Evolutionary conservation across 1,140 invertebrate genomes (phyloP).

Genomic region (Bombus confusus): DNA sequence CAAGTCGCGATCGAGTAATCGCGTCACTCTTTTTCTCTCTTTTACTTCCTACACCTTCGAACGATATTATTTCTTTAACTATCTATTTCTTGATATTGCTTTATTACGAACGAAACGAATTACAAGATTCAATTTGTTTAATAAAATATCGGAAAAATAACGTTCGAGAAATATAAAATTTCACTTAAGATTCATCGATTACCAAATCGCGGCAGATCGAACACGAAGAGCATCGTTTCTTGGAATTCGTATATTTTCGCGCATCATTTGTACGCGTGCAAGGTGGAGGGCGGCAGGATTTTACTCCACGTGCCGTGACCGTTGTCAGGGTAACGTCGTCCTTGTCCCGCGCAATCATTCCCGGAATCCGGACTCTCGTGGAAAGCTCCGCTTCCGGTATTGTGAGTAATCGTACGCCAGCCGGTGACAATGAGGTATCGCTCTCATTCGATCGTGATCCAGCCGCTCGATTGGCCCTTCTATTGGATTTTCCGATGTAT

Average conservation of each 20-base stretch:
- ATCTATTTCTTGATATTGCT: too few relatives aligned
- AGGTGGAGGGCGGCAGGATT: background rate
- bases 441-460: background rate
- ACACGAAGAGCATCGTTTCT: background rate
- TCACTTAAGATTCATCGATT: background rate
- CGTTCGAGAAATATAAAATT: background rate
- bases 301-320: slow-evolving; percentile 76
- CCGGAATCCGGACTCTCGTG: slow-evolving; percentile 63
- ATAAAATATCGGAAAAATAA: too few relatives aligned
- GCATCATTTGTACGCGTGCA: too few relatives aligned
- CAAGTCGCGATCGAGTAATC: too few relatives aligned
- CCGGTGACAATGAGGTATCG: slow-evolving; percentile 17
- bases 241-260: background rate
- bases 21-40: too few relatives aligned
- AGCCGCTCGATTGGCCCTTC: background rate
- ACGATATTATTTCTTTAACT: too few relatives aligned
- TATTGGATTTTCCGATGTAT: background rate
- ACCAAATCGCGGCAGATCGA: background rate
- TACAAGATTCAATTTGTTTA: too few relatives aligned
- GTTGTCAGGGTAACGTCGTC: slow-evolving; percentile 80
- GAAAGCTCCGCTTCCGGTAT: slow-evolving; percentile 25
- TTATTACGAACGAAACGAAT: too few relatives aligned
- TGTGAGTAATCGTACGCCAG: slow-evolving; percentile 20
- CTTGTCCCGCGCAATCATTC: slow-evolving; percentile 81
- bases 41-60: too few relatives aligned